phyloP scores from a whole-genome alignment of 2,113 vertebrate genomes.

The Azemiops feae region DNA sequence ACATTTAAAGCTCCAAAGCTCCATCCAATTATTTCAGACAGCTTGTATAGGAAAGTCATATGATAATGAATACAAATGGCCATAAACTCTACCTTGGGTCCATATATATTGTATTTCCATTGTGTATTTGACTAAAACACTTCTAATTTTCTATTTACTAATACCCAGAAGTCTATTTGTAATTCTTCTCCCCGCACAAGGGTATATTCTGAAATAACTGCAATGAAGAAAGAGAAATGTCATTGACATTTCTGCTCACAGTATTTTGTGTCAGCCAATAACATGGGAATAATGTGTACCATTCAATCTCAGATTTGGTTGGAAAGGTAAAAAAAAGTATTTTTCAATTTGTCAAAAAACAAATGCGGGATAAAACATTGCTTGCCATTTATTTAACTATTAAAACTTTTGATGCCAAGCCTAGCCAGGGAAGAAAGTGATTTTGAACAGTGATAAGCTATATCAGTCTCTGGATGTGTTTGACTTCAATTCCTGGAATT shows the following conservation, averaged over 20 bases:
- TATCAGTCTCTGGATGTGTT: neutral
- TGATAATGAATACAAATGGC: neutral
- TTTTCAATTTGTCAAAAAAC: neutral
- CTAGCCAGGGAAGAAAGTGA: neutral
- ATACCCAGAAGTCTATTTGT: neutral
- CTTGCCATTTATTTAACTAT: neutral
- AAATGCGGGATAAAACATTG: neutral
- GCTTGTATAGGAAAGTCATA: neutral
- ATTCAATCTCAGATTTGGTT: neutral
- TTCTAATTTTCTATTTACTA: neutral
- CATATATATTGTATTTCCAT: accelerated
- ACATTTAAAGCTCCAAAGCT: neutral
- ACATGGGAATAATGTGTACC: neutral
- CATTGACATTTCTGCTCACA: slow-evolving; percentile 20
- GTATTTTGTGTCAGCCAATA: neutral
- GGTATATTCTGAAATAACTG: slow-evolving; percentile 43
- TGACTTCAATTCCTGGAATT: neutral
- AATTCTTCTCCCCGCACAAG: slow-evolving; percentile 40
- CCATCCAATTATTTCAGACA: neutral
- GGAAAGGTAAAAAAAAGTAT: neutral
- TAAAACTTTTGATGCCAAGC: neutral
- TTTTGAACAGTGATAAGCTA: neutral
- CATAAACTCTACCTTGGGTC: neutral
- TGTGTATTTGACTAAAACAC: neutral
- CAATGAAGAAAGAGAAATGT: slow-evolving; percentile 52